Percentiles rank a stretch among this genome's conserved stretches.
phyloP scores from a whole-genome alignment of 35 echinoderm and acorn worm species.

The Hemicentrotus pulcherrimus region DNA sequence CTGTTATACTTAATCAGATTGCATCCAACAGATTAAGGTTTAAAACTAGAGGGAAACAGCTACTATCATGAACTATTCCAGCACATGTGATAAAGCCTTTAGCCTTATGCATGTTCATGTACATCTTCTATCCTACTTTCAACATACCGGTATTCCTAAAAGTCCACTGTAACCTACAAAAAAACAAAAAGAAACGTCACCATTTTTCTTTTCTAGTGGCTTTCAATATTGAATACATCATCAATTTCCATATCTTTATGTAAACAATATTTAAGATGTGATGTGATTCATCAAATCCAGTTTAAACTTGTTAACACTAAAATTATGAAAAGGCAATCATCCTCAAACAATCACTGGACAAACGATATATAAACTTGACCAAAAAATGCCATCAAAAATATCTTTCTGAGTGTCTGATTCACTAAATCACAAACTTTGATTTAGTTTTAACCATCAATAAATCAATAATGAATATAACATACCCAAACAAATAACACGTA shows the following conservation, averaged over 20 bases:
- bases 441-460: neutral
- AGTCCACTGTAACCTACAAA: no score
- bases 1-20: neutral
- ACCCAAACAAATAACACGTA: neutral
- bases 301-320: neutral
- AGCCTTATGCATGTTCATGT: no score
- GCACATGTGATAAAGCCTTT: no score
- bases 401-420: neutral
- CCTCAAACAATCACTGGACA: neutral
- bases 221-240: no score
- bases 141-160: no score
- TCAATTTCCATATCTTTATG: neutral
- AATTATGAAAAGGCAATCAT: neutral
- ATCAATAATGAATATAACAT: neutral
- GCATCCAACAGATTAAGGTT: neutral
- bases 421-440: slow-evolving; percentile 4
- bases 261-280: neutral
- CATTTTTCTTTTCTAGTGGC: neutral
- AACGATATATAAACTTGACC: neutral
- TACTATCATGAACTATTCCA: no score
- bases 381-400: neutral
- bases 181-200: no score
- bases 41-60: neutral
- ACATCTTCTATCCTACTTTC: no score
- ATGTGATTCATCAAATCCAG: neutral